Conservation (phyloP, 1,140 invertebrate species). For the Eufriesea mexicana region DNA sequence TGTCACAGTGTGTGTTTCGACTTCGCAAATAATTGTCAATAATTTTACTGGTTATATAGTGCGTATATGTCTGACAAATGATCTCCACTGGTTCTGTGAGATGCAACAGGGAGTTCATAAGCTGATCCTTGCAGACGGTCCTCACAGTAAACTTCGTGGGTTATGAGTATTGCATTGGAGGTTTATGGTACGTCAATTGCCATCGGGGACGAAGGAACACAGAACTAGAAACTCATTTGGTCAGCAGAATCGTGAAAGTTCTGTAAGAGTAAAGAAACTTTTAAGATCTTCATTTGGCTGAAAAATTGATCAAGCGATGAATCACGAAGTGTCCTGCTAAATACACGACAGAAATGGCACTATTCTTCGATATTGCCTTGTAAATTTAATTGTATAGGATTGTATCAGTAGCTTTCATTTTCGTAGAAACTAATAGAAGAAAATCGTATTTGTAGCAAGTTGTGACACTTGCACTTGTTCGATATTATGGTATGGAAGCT, state of each 20-base stretch:
- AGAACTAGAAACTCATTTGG: constrained; percentile 1
- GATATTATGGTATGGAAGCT: no score
- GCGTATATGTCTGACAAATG: background rate
- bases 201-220: background rate
- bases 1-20: no score
- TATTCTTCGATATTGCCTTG: background rate
- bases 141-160: background rate
- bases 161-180: background rate
- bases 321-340: background rate
- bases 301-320: background rate
- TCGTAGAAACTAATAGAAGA: no score
- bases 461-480: no score
- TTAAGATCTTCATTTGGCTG: constrained; percentile 3
- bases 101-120: background rate
- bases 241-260: background rate
- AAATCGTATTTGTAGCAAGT: no score
- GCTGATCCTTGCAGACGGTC: background rate
- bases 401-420: no score
- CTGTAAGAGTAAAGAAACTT: constrained; percentile 2
- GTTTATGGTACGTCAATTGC: constrained; percentile 2
- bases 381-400: background rate
- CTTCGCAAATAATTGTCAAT: no score
- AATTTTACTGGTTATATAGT: no score
- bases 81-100: background rate
- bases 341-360: background rate